Evolutionary conservation across 2,113 vertebrate genomes (phyloP).

Genomic region (Echinops telfairi): DNA sequence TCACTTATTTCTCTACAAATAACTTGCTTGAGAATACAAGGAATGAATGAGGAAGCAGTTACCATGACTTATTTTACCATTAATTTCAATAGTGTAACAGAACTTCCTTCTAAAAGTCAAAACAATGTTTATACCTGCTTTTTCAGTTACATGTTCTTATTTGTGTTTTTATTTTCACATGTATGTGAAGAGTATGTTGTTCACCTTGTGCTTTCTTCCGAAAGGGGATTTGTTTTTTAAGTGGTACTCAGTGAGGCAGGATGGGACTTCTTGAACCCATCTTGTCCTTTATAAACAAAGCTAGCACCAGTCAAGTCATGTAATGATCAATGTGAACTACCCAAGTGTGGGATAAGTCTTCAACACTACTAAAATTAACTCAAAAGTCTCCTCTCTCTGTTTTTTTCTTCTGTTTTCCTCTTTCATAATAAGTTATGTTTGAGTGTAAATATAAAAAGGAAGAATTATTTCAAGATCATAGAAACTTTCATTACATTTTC

Average conservation of each 20-base stretch:
- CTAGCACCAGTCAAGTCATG: neutral
- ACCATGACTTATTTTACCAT: constrained; percentile 6
- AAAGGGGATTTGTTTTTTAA: neutral
- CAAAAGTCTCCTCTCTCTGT: neutral
- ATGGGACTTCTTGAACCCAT: neutral
- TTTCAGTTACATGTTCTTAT: neutral
- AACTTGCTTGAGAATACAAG: constrained; percentile 36
- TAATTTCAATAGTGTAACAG: constrained; percentile 54
- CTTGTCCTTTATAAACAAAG: neutral
- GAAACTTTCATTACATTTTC: too few species aligned
- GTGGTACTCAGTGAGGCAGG: neutral
- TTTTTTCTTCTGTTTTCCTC: too few species aligned
- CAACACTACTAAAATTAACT: neutral
- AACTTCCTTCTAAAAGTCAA: constrained; percentile 61
- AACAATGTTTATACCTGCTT: constrained; percentile 57
- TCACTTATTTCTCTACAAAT: neutral
- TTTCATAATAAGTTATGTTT: neutral
- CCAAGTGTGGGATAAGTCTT: neutral
- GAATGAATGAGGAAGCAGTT: constrained; percentile 12
- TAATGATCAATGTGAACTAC: neutral
- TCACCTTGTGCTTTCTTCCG: neutral
- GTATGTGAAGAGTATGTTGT: constrained; percentile 34
- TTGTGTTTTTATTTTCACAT: neutral
- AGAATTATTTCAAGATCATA: too few species aligned
- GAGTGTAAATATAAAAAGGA: too few species aligned